Conservation (phyloP, 2,113 vertebrate genomes). For the Camelus dromedarius region DNA sequence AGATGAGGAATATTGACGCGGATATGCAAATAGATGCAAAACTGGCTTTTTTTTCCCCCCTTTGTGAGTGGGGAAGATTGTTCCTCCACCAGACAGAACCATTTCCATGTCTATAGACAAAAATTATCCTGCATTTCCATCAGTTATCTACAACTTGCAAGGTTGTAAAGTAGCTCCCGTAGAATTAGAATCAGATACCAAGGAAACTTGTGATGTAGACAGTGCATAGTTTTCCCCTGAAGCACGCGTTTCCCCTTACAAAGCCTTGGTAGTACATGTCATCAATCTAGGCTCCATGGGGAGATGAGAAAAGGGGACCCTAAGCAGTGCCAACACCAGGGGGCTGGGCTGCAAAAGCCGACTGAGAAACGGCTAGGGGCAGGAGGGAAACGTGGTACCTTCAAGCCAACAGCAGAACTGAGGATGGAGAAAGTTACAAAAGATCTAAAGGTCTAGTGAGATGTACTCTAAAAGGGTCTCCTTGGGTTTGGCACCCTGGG, state of each 20-base stretch:
- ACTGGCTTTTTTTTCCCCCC: neutral
- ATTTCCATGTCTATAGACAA: neutral
- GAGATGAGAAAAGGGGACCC: neutral
- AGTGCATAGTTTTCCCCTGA: neutral
- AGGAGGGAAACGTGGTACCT: neutral
- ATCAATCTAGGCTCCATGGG: neutral
- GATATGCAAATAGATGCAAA: neutral
- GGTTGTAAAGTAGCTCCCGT: neutral
- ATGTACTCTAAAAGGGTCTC: neutral
- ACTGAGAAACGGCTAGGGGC: neutral
- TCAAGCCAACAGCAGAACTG: neutral
- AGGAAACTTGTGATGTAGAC: neutral
- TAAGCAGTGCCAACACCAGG: rapidly evolving
- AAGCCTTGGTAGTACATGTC: neutral
- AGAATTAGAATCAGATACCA: neutral
- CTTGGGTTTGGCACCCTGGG: neutral
- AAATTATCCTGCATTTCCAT: neutral
- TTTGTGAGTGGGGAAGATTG: too few relatives aligned
- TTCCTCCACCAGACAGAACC: neutral
- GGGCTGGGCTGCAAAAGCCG: neutral
- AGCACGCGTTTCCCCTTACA: neutral
- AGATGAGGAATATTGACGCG: neutral
- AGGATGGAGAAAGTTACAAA: neutral
- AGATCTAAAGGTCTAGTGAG: too few relatives aligned
- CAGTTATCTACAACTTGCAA: neutral